phyloP scores from a whole-genome alignment of 2,113 vertebrate species.

The Falco punctatus region DNA sequence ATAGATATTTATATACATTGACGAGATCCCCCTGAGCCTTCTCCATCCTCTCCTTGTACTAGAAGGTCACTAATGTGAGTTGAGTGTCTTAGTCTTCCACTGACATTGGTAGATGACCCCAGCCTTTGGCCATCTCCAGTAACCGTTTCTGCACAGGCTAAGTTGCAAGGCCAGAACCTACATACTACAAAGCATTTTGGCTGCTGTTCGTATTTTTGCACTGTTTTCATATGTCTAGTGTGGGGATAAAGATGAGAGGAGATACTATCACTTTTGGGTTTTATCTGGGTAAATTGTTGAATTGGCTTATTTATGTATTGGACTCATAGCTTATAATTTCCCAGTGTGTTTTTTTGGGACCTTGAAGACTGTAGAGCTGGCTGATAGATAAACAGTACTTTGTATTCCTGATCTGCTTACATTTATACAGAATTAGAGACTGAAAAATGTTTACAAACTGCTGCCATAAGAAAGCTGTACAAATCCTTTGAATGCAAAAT shows the following conservation, averaged over 20 bases:
- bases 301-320: not conserved
- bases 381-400: conserved; percentile 25
- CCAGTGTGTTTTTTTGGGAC: not conserved
- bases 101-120: not conserved
- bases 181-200: not conserved
- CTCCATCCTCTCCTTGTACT: not conserved
- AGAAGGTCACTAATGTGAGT: not conserved
- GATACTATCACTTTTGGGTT: not conserved
- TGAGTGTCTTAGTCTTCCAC: not conserved
- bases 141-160: not conserved
- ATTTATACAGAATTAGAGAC: conserved; percentile 4
- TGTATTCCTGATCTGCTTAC: conserved; percentile 26
- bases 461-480: conserved; percentile 27
- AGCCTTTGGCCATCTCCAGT: not conserved
- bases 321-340: not conserved
- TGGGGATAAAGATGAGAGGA: not conserved
- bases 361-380: not conserved
- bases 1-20: not conserved
- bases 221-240: not conserved
- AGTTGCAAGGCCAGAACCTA: not conserved
- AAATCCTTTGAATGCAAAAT: conserved; percentile 48
- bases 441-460: conserved; percentile 18
- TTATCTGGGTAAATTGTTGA: not conserved
- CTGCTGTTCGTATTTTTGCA: not conserved
- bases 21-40: not conserved